Conservation (phyloP, 2,888 invertebrate genomes). For the Clistopyga incitator region DNA sequence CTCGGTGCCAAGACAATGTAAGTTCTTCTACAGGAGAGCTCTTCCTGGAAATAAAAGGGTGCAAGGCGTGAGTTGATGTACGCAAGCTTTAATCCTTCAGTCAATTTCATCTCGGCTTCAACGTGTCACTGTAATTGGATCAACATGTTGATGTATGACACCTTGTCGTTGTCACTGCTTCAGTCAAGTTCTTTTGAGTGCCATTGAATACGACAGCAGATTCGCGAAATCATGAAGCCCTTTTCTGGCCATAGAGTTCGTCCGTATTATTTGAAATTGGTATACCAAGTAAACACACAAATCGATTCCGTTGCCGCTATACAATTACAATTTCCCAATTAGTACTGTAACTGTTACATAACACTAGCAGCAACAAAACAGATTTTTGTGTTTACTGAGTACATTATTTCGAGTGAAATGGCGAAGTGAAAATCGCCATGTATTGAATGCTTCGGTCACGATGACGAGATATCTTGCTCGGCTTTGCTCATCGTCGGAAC, state of each 20-base stretch:
- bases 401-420: too few species aligned
- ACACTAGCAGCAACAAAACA: too few species aligned
- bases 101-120: neutral
- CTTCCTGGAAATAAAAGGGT: too few species aligned
- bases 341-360: too few species aligned
- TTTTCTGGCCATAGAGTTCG: too few species aligned
- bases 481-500: neutral
- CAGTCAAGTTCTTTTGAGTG: constrained; percentile 16
- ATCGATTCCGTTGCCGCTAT: too few species aligned
- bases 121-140: constrained; percentile 31
- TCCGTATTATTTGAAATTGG: too few species aligned
- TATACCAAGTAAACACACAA: too few species aligned
- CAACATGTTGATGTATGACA: constrained; percentile 28
- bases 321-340: too few species aligned
- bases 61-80: neutral
- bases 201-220: constrained; percentile 12
- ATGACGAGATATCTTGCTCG: neutral
- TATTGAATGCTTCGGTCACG: neutral
- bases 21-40: constrained; percentile 70
- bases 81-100: neutral
- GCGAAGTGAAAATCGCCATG: neutral
- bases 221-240: neutral
- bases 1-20: constrained; percentile 72
- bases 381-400: too few species aligned
- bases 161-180: constrained; percentile 1